Evolutionary conservation across 2,888 invertebrate species (phyloP).

Genomic region (Hypsopygia costalis): DNA sequence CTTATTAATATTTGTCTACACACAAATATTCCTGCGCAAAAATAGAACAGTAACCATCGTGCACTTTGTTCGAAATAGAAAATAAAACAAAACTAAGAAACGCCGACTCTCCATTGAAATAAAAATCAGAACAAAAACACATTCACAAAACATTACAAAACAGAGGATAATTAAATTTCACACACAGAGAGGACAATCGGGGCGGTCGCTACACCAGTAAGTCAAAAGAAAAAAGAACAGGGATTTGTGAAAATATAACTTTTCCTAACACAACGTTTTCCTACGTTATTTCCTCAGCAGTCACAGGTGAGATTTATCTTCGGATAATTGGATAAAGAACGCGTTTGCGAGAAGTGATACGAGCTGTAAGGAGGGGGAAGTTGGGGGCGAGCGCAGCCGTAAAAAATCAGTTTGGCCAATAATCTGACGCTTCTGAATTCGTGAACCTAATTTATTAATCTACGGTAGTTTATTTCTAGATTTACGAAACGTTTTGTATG

Average conservation of each 20-base stretch:
- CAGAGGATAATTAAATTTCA: constrained; percentile 18
- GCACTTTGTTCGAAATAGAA: too few relatives aligned
- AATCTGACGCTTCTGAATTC: constrained; percentile 23
- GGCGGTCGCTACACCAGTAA: constrained; percentile 40
- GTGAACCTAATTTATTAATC: constrained; percentile 29
- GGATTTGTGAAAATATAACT: constrained; percentile 65
- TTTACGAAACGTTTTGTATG: too few relatives aligned
- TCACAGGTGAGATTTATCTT: constrained; percentile 81
- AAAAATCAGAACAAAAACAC: constrained; percentile 23
- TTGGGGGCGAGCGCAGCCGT: constrained; percentile 11
- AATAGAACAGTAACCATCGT: too few relatives aligned
- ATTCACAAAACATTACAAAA: constrained; percentile 5
- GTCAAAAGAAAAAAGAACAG: constrained; percentile 51
- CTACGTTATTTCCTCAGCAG: constrained; percentile 68
- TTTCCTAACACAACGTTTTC: constrained; percentile 57
- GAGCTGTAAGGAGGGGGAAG: constrained; percentile 47
- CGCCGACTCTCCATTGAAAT: too few relatives aligned
- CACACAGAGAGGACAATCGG: constrained; percentile 25
- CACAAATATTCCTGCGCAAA: too few relatives aligned
- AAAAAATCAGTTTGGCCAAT: constrained; percentile 44
- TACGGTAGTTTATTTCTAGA: too few relatives aligned
- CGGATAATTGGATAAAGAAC: constrained; percentile 80
- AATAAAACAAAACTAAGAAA: too few relatives aligned
- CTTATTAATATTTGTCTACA: too few relatives aligned
- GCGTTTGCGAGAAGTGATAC: constrained; percentile 74